Conservation (phyloP, 2,888 invertebrate species). For the Drosophila subsilvestris region DNA sequence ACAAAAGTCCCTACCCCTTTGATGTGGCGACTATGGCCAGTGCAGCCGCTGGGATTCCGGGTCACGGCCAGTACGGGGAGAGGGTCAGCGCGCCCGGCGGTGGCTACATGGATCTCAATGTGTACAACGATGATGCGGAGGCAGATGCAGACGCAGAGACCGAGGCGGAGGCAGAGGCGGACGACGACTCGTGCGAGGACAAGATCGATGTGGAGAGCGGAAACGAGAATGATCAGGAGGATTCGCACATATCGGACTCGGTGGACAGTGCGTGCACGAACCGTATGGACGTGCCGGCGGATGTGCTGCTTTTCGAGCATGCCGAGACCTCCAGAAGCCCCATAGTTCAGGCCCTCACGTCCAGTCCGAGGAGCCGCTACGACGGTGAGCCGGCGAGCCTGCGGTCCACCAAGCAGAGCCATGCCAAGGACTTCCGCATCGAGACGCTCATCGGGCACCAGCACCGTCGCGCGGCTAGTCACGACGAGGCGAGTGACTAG, state of each 20-base stretch:
- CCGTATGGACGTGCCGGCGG: conserved; percentile 70
- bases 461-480: conserved; percentile 32
- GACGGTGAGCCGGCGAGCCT: conserved; percentile 75
- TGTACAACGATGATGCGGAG: conserved; percentile 65
- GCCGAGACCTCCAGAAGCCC: conserved; percentile 75
- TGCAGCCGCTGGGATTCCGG: conserved; percentile 19
- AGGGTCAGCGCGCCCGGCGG: conserved; percentile 23
- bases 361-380: conserved; percentile 73
- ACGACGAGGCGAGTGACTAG: conserved; percentile 76
- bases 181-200: conserved; percentile 82
- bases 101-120: conserved; percentile 63
- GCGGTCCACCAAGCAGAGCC: conserved; percentile 74
- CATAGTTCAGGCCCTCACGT: conserved; percentile 43
- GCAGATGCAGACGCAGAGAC: conserved; percentile 46
- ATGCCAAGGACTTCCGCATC: conserved; percentile 84
- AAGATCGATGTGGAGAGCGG: conserved; percentile 84
- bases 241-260: conserved; percentile 83
- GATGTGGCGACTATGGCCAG: conserved; percentile 57
- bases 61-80: conserved; percentile 57
- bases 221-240: conserved; percentile 82
- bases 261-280: conserved; percentile 81
- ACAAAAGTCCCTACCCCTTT: conserved; percentile 69
- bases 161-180: conserved; percentile 58
- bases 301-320: conserved; percentile 78
- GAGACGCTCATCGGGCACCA: conserved; percentile 83